Base-by-base conservation (phyloP, 1,140 invertebrate genomes). In the Carposina sasakii region DNA sequence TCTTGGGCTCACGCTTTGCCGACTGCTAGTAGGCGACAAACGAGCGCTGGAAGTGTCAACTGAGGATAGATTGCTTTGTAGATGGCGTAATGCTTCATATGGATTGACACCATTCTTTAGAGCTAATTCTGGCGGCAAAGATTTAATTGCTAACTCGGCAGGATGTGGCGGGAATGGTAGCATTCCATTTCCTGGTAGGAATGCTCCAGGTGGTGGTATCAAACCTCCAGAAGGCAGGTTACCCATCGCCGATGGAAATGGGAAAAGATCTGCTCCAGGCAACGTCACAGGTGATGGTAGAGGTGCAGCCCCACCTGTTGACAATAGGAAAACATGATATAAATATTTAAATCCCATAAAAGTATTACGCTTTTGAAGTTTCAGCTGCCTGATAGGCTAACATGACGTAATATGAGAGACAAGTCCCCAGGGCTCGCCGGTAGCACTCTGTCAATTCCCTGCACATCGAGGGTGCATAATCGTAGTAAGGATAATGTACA, bases 21-120 rank as follows among this genome's bases (percentile, higher is more conserved):
- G 73, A 53, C 87, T 88, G 40, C 86, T 88, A 2, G 86, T 86
- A 2, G 87, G 87, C 4, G 87, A 88, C 52, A 87, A 57, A 28
- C 86, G 76, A n/a, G 78, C 76, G 31, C 81, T 74, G 10, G 74
- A 85, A 16, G 75, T 76, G 40, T 86, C 83, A 58, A 79, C 76
- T 24, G 83, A 81, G 8, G 82, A 84, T 8, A 76, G 63, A 16
- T 76, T 85, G 45, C 74, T 86, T 69, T 82, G 82, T 42, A 84
- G 67, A 44, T 77, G 77, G 26, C 86, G 71, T 34, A 81, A 59
- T n/a, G 74, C 74, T 47, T 84, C 83, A 42, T 81, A 86, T 0
- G 74, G 79, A 40, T 57, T 78, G 1, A 78, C 54, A 15, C 76
- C 75, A 39, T 76, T 84, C 51, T 83, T 82, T 20, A 84, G 40